Conservation (phyloP, 1,140 invertebrate species). For the Drosophila sechellia region DNA sequence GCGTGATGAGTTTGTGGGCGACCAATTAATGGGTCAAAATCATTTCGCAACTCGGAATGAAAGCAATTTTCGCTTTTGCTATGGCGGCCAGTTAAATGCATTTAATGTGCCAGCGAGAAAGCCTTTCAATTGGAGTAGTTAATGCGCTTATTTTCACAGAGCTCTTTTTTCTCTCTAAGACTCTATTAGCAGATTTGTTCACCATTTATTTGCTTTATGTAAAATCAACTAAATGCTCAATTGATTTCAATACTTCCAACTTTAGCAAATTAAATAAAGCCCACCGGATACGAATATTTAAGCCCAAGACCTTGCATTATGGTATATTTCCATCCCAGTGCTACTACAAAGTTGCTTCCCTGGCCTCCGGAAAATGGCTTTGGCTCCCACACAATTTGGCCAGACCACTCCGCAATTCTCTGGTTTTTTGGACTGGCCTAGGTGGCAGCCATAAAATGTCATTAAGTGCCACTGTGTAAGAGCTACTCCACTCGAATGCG, state of each 20-base stretch:
- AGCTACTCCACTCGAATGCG: background rate
- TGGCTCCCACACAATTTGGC: constrained; percentile 29
- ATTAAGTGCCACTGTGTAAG: constrained; percentile 41
- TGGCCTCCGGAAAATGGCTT: constrained; percentile 5
- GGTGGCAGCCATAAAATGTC: constrained; percentile 54
- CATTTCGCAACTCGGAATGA: constrained; percentile 36
- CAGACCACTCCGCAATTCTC: constrained; percentile 5
- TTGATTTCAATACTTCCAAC: no score
- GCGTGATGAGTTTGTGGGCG: constrained; percentile 54
- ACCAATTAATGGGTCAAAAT: constrained; percentile 51
- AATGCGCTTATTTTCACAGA: background rate
- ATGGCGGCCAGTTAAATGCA: background rate
- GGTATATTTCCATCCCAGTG: constrained; percentile 1
- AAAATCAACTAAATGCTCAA: no score
- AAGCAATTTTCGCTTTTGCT: constrained; percentile 18
- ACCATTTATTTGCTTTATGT: no score
- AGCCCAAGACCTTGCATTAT: background rate
- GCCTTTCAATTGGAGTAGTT: constrained; percentile 3
- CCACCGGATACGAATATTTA: no score
- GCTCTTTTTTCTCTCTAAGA: no score
- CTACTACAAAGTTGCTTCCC: background rate
- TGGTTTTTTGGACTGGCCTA: constrained; percentile 12
- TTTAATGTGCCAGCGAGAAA: constrained; percentile 10
- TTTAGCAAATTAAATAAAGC: background rate
- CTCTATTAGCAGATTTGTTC: no score